Base-by-base conservation (phyloP, 2,888 invertebrate genomes). In the Morpho helenor region DNA sequence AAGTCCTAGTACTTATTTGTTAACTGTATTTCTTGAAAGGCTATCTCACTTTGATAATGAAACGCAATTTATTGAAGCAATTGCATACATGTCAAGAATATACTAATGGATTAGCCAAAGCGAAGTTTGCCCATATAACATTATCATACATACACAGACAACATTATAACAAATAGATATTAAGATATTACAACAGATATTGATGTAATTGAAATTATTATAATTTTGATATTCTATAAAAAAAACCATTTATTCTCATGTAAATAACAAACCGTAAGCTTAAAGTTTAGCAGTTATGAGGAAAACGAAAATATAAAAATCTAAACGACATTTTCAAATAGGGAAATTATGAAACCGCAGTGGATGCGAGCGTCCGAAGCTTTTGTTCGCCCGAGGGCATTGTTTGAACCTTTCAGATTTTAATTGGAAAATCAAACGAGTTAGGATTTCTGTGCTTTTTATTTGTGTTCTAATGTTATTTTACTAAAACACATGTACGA, bases 321-420 rank as follows among this genome's bases (percentile, higher is more conserved):
- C 72, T 73, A 48, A 73, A 75, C 76, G 74, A 77, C 82, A 79
- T 82, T 77, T 81, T 80, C 79, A 83, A 85, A 84, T 83, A 84
- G 82, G 82, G 81, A 85, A 85, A 84, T 84, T 82, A 83, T 81
- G 77, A 80, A 83, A 79, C 79, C 80, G 70, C 77, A 67, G 77
- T 73, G 75, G 79, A 81, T 78, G 78, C 70, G 68, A 72, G 74
- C 74, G 74, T 79, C 79, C 77, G 76, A 31, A 67, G 73, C 74
- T 74, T 82, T 85, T 85, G 84, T 84, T 76, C 73, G 65, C 69
- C 66, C 75, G 70, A 72, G 76, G 80, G 82, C 81, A 82, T 82
- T 83, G 79, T 84, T 81, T 77, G 76, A 72, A 77, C 74, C 76
- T 77, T 74, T 71, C 76, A 75, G 66, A 75, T 79, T 82, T 79